Conservation (phyloP, 2,888 invertebrate genomes). For the Megaustenia siamemsis region DNA sequence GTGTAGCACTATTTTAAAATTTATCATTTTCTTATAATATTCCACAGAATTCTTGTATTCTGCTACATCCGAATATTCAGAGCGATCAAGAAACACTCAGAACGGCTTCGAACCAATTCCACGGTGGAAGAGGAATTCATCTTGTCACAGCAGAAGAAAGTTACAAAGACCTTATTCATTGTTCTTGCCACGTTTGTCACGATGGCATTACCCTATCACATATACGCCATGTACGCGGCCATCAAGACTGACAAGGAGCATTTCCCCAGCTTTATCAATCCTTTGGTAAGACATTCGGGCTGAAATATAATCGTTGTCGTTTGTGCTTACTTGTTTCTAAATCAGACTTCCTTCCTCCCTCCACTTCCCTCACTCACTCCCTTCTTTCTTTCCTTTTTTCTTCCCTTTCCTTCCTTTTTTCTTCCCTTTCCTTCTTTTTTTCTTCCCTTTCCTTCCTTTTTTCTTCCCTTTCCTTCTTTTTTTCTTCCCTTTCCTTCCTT, state of each 20-base stretch:
- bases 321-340: not conserved
- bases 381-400: not conserved
- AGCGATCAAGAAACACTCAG: conserved; percentile 79
- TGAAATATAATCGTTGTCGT: not conserved
- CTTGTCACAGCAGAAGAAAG: conserved; percentile 80
- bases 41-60: conserved; percentile 77
- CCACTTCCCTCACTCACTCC: not conserved
- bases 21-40: no score
- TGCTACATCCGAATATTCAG: conserved; percentile 80
- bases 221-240: conserved; percentile 77
- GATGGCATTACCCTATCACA: conserved; percentile 80
- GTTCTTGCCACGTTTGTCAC: conserved; percentile 80
- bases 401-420: not conserved
- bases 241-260: conserved; percentile 71
- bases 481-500: not conserved
- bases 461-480: not conserved
- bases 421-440: not conserved
- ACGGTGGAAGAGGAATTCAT: conserved; percentile 78
- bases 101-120: conserved; percentile 76
- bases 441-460: not conserved
- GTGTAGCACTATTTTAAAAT: no score
- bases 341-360: not conserved
- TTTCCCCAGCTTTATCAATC: conserved; percentile 77
- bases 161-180: conserved; percentile 80
- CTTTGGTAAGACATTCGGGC: conserved; percentile 76